phyloP scores from a whole-genome alignment of 2,797 vertebrate genomes.

The Gorsachius magnificus region DNA sequence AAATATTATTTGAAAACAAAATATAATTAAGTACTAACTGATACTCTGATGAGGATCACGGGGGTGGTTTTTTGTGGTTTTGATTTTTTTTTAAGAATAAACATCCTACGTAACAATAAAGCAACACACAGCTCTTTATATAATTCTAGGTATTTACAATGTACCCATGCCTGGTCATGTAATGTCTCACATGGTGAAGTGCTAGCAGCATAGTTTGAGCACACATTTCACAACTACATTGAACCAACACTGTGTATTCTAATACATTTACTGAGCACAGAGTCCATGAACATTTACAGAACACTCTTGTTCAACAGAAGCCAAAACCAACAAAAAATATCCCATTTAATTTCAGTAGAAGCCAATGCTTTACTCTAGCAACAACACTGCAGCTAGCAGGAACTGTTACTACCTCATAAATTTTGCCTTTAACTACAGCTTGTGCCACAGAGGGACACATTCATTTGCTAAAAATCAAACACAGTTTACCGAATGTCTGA shows the following conservation, averaged over 20 bases:
- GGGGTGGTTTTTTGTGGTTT: not conserved
- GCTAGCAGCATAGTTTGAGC: constrained; percentile 51
- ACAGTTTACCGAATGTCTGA: constrained; percentile 1
- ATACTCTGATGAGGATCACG: not conserved
- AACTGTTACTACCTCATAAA: constrained; percentile 26
- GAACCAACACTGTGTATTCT: constrained; percentile 25
- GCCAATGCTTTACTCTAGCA: constrained; percentile 42
- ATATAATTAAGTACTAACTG: not conserved
- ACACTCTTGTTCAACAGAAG: constrained; percentile 36
- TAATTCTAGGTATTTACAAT: constrained; percentile 67
- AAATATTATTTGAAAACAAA: not conserved
- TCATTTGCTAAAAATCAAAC: constrained; percentile 19
- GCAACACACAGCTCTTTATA: not conserved
- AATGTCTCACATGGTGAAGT: not conserved
- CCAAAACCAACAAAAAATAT: constrained; percentile 44
- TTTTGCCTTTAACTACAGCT: constrained; percentile 40
- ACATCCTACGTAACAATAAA: constrained; percentile 11
- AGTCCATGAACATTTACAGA: constrained; percentile 53
- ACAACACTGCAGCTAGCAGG: not conserved
- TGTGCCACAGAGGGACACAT: not conserved
- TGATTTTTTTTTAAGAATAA: constrained; percentile 28
- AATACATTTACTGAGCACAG: constrained; percentile 42
- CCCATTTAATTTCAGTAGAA: constrained; percentile 50
- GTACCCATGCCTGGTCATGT: constrained; percentile 21
- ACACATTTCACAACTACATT: constrained; percentile 56